phyloP scores from a whole-genome alignment of 2,888 invertebrate genomes.

The Acrocyrtus sp. region DNA sequence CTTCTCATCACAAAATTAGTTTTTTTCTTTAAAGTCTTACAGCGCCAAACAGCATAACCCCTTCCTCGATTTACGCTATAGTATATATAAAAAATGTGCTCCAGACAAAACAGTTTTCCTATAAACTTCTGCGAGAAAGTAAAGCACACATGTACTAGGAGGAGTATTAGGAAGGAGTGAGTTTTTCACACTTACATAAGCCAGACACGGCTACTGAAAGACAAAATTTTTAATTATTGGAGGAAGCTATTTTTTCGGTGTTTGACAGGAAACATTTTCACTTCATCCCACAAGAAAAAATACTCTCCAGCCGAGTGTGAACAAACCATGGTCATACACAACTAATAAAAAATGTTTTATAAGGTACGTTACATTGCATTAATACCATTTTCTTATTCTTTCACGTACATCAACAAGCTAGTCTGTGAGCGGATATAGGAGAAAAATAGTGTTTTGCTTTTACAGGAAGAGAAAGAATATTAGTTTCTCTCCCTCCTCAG shows the following conservation, averaged over 20 bases:
- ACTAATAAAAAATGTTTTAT: not conserved
- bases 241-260: constrained; percentile 39
- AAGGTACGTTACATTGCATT: not conserved
- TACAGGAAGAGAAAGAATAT: not conserved
- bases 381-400: not conserved
- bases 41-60: too few relatives aligned
- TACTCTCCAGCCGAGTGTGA: not conserved
- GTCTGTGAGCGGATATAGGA: not conserved
- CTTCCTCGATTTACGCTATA: too few relatives aligned
- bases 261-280: constrained; percentile 45
- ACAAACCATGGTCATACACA: not conserved
- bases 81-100: too few relatives aligned
- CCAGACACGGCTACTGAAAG: constrained; percentile 49
- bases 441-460: not conserved
- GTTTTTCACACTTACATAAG: constrained; percentile 34
- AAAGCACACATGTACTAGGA: not conserved
- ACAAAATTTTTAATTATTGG: constrained; percentile 53
- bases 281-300: not conserved
- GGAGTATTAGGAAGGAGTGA: not conserved
- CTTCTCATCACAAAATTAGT: too few relatives aligned
- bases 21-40: too few relatives aligned
- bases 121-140: too few relatives aligned
- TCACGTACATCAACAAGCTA: not conserved
- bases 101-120: too few relatives aligned
- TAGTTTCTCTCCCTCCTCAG: constrained; percentile 9